These are phyloP conservation scores for Heteropelma amictum DNA, from an alignment of 2,888 invertebrate genomes.

Conservation along the genomic window DNA sequence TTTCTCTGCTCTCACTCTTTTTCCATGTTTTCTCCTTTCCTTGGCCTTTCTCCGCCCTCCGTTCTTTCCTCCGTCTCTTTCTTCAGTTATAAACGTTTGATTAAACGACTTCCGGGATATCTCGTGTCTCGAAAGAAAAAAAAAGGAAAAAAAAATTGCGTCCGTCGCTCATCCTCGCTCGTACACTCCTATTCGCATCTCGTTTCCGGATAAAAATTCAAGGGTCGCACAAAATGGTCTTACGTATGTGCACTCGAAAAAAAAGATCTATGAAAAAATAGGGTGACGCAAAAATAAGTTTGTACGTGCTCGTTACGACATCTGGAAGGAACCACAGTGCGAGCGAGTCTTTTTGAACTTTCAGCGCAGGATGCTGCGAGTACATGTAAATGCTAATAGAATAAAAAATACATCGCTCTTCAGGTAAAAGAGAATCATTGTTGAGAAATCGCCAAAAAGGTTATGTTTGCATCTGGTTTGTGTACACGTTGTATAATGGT, in stretches of 20 bases:
- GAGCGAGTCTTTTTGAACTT: slow-evolving; percentile 27
- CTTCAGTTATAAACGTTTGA: slow-evolving; percentile 24
- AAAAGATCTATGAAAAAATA: slow-evolving; percentile 19
- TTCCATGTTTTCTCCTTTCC: slow-evolving; percentile 18
- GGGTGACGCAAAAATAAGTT: slow-evolving; percentile 15
- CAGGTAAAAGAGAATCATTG: no score
- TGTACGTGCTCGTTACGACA: slow-evolving; percentile 20
- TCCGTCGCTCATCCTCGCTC: slow-evolving; percentile 1
- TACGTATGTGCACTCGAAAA: slow-evolving; percentile 20
- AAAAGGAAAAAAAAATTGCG: slow-evolving; percentile 30
- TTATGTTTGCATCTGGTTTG: no score
- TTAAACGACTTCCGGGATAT: slow-evolving; percentile 54
- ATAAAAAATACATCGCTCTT: no score
- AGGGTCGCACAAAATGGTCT: slow-evolving; percentile 12
- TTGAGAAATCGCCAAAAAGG: no score
- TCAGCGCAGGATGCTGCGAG: slow-evolving; percentile 2
- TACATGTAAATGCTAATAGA: no score
- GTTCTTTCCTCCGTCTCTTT: slow-evolving; percentile 11
- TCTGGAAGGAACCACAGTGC: slow-evolving; percentile 21
- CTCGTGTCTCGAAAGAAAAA: slow-evolving; percentile 34
- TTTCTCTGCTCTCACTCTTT: slow-evolving; percentile 43
- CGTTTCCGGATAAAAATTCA: slow-evolving; percentile 41
- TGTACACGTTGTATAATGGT: no score
- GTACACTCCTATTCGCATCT: slow-evolving; percentile 17
- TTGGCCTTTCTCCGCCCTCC: slow-evolving; percentile 42